Conservation (phyloP, 2,113 vertebrate species). For the Pica pica region DNA sequence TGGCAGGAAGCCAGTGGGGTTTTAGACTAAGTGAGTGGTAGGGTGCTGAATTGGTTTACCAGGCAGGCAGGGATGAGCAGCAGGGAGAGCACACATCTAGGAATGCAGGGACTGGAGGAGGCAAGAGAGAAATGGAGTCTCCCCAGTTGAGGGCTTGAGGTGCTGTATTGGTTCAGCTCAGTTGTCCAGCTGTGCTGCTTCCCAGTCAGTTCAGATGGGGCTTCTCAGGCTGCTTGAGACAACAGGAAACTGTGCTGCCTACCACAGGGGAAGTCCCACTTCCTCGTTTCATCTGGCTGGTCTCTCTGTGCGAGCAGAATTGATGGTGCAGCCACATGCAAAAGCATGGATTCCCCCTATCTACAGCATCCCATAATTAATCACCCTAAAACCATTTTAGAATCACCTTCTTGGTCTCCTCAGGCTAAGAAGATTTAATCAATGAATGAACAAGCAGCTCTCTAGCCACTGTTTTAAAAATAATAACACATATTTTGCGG, state of each 20-base stretch:
- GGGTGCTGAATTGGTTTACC: not conserved
- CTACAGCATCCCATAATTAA: not conserved
- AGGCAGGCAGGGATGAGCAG: not conserved
- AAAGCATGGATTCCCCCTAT: not conserved
- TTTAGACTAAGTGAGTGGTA: not conserved
- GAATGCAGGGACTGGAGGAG: accelerated
- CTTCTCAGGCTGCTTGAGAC: not conserved
- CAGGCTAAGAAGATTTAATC: not conserved
- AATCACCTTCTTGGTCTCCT: not conserved
- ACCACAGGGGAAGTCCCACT: not conserved
- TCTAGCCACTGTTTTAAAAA: not conserved
- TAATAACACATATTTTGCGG: not conserved
- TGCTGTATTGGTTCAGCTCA: not conserved
- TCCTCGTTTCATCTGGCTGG: not conserved
- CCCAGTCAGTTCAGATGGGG: not conserved
- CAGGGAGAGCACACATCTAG: not conserved
- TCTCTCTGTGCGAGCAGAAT: not conserved
- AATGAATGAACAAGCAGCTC: not conserved
- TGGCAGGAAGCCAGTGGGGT: not conserved
- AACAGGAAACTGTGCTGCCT: not conserved
- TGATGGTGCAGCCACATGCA: not conserved
- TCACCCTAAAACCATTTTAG: not conserved
- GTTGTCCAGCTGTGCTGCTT: not conserved
- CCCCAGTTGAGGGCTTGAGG: accelerated
- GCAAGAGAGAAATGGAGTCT: not conserved